Conservation (phyloP, 2,113 vertebrate genomes). For the Myotis yumanensis region DNA sequence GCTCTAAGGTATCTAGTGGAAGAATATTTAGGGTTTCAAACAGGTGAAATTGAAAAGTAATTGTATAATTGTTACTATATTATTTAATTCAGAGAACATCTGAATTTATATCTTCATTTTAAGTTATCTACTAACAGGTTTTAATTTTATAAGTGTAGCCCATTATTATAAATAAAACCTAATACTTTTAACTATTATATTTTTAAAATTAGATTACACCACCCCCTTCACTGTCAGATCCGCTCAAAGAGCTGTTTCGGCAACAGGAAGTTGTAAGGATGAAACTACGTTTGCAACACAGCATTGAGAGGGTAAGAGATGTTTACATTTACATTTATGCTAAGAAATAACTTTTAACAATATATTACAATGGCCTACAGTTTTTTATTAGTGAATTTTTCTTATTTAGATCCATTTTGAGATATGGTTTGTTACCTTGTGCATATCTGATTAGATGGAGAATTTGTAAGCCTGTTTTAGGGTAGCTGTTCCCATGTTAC, state of each 20-base stretch:
- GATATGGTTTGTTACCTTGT: background rate
- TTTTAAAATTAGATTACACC: slow-evolving; percentile 92
- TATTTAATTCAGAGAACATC: slow-evolving; percentile 18
- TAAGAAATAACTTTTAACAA: background rate
- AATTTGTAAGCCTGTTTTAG: slow-evolving; percentile 36
- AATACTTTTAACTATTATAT: slow-evolving; percentile 29
- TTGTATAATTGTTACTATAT: background rate
- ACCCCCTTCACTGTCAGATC: slow-evolving; percentile 95
- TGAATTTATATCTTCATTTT: slow-evolving; percentile 8
- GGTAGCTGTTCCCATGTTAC: background rate
- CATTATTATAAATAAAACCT: slow-evolving; percentile 24
- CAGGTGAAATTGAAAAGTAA: background rate
- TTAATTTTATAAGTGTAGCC: slow-evolving; percentile 34
- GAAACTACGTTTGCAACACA: slow-evolving; percentile 97
- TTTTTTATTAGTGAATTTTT: slow-evolving; percentile 34
- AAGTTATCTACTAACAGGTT: background rate
- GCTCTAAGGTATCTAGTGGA: background rate
- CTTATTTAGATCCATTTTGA: background rate
- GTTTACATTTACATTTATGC: background rate
- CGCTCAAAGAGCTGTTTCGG: slow-evolving; percentile 98
- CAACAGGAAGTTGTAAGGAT: slow-evolving; percentile 98
- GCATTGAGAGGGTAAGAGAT: slow-evolving; percentile 93
- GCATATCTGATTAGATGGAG: background rate
- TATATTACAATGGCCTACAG: background rate
- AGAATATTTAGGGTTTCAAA: background rate